Conservation (phyloP, 2,888 invertebrate genomes). For the Pegoplata infirma region DNA sequence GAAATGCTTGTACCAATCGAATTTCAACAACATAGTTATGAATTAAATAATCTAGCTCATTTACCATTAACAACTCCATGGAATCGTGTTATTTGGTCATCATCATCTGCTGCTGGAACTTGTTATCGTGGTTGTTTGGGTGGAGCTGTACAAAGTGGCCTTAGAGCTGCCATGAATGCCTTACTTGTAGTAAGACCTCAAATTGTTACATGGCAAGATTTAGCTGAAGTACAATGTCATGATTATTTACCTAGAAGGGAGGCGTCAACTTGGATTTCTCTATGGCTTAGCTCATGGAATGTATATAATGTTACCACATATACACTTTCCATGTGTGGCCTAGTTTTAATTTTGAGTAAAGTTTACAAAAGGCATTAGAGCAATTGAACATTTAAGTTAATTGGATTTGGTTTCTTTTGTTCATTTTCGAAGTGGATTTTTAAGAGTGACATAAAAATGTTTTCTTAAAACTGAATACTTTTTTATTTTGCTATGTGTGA, state of each 20-base stretch:
- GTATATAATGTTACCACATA: slow-evolving; percentile 74
- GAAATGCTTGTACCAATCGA: slow-evolving; percentile 70
- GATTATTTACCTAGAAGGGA: slow-evolving; percentile 40
- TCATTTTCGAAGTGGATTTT: not conserved
- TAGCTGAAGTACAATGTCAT: slow-evolving; percentile 70
- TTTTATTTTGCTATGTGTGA: not conserved
- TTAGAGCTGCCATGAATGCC: slow-evolving; percentile 74
- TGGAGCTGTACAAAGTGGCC: slow-evolving; percentile 76
- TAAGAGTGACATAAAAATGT: not conserved
- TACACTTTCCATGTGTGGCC: slow-evolving; percentile 66
- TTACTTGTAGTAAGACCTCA: slow-evolving; percentile 74
- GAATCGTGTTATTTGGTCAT: slow-evolving; percentile 74
- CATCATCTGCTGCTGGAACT: slow-evolving; percentile 72
- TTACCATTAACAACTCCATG: slow-evolving; percentile 72
- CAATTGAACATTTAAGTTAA: not conserved
- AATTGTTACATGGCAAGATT: slow-evolving; percentile 73
- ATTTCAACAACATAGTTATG: slow-evolving; percentile 67
- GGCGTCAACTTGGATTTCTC: slow-evolving; percentile 48
- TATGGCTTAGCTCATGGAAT: slow-evolving; percentile 71
- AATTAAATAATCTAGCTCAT: slow-evolving; percentile 65
- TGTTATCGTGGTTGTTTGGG: slow-evolving; percentile 74
- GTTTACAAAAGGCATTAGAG: slow-evolving; percentile 54
- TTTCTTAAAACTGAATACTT: not conserved
- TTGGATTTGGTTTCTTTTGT: not conserved
- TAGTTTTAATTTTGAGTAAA: slow-evolving; percentile 66